Base-by-base conservation (phyloP, 2,797 vertebrate species). In the Sebastes cheni region DNA sequence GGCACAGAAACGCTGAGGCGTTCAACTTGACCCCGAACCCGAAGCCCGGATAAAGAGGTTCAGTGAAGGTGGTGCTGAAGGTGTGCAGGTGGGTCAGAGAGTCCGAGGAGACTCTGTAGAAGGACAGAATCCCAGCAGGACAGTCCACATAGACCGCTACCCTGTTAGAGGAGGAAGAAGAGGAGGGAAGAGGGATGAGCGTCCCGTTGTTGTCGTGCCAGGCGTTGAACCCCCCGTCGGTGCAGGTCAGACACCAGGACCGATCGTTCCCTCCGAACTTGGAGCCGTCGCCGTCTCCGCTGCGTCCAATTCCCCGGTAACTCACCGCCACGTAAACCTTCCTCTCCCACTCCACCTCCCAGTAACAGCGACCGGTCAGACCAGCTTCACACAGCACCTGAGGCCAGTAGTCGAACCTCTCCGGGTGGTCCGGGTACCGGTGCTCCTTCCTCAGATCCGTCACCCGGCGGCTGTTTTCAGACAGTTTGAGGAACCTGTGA, bases 191-290 rank as follows among this genome's bases (percentile, higher is more conserved):
- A 34, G 32, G 32, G 32, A 34, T 34, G 65, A 23, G 10, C 2
- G 74, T 76, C 16, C 78, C 82, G 0, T 59, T 74, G 58, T 84
- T 84, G 3, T 77, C 32, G 70, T 84, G 78, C 74, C 74, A 77
- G 36, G 69, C 73, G 0, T n/a, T 59, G 42, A 69, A 84, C 7
- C 73, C 82, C 1, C 56, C 69, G 10, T 77, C 82, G 9, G 78
- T 59, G 69, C 77, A 84, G 46, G 11, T 50, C 64, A 84, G 73
- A 34, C 64, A 58, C 82, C 82, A 80, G 36, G 82, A 84, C 30
- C 18, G 77, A 14, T 77, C 69, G 4, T 74, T 84, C 27, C 74
- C 59, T 27, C 82, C 82, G 34, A 84, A 80, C 66, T 62, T 59
- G 12, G 46, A 71, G 10, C n/a, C 60, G 11, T 75, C 67, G 0